A percentile compares a stretch with the other conserved stretches of the same genome.
Evolutionary conservation across 2,797 vertebrate genomes (phyloP).

Genomic region (Borostomias antarcticus): DNA sequence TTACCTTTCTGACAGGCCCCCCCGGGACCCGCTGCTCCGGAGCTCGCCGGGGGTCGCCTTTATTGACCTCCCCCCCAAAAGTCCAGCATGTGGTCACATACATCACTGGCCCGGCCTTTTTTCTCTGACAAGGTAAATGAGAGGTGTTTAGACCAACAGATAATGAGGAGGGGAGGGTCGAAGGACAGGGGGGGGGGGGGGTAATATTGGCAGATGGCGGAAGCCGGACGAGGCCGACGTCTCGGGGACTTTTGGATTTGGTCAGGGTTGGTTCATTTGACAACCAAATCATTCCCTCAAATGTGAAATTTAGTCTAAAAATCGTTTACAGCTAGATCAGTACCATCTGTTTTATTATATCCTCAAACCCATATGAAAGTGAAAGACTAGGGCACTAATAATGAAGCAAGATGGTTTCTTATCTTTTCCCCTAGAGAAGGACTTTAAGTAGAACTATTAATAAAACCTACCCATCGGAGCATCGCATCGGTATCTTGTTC

Average conservation of each 20-base stretch:
- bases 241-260: background rate
- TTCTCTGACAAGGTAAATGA: constrained; percentile 61
- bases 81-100: constrained; percentile 72
- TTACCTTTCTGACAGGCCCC: constrained; percentile 80
- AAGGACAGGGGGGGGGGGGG: background rate
- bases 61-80: constrained; percentile 60
- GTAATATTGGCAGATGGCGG: constrained; percentile 24
- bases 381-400: too few species aligned
- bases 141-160: constrained; percentile 29
- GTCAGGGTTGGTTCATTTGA: background rate
- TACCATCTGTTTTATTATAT: too few species aligned
- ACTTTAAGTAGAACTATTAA: too few species aligned
- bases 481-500: too few species aligned
- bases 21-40: constrained; percentile 62
- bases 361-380: too few species aligned
- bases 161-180: constrained; percentile 22
- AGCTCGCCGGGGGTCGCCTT: constrained; percentile 77
- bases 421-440: too few species aligned
- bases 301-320: too few species aligned
- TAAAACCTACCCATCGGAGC: too few species aligned
- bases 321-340: too few species aligned
- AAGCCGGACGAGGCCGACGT: background rate
- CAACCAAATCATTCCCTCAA: too few species aligned
- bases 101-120: constrained; percentile 60
- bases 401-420: too few species aligned